Evolutionary conservation across 2,113 vertebrate species (phyloP).

Genomic region (Chrysemys picta): DNA sequence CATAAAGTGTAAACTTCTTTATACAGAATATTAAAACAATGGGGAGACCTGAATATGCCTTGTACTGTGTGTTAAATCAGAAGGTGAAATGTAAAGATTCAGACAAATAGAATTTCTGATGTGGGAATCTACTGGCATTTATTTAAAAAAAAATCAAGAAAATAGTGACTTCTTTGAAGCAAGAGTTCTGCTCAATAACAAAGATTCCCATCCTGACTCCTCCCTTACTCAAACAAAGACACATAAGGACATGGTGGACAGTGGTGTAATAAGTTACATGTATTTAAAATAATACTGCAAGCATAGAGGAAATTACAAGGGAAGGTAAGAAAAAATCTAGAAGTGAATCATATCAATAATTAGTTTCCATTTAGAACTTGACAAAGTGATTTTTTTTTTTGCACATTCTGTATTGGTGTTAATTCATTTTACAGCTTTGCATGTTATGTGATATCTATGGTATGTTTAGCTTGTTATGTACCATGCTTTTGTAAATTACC

Average conservation of each 20-base stretch:
- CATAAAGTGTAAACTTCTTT: background rate
- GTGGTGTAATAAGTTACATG: conserved; percentile 13
- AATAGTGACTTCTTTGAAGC: conserved; percentile 12
- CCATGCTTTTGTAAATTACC: conserved; percentile 32
- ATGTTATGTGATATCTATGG: background rate
- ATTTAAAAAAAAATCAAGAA: conserved; percentile 17
- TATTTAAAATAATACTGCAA: conserved; percentile 51
- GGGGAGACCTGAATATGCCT: background rate
- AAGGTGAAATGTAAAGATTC: conserved; percentile 24
- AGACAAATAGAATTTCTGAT: conserved; percentile 20
- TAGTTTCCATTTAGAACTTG: conserved; percentile 54
- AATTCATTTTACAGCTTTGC: conserved; percentile 29
- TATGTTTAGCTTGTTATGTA: conserved; percentile 46
- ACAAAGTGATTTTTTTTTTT: background rate
- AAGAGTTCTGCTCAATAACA: conserved; percentile 39
- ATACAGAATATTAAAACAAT: background rate
- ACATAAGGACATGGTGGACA: conserved; percentile 24
- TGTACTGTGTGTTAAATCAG: conserved; percentile 15
- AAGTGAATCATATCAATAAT: conserved; percentile 61
- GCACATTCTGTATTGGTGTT: background rate
- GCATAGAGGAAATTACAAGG: conserved; percentile 44
- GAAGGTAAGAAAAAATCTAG: conserved; percentile 42
- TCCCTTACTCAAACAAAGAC: conserved; percentile 62
- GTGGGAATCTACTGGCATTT: background rate
- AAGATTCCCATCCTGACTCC: conserved; percentile 33